Conservation (phyloP, 2,888 invertebrate genomes). For the Athalia cordata region DNA sequence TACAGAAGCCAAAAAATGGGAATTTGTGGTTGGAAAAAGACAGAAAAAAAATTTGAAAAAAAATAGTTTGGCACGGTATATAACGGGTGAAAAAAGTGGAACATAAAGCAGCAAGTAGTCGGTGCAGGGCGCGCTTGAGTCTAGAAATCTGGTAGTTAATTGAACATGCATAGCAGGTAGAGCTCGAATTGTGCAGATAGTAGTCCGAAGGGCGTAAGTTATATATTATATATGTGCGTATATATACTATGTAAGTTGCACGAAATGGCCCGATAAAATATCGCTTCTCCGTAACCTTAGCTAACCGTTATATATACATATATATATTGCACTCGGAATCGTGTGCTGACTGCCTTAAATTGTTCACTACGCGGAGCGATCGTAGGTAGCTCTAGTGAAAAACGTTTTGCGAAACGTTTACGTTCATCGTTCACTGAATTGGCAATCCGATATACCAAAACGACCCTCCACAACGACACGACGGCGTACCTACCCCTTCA, state of each 20-base stretch:
- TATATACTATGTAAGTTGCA: conserved; percentile 14
- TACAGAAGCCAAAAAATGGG: too few species aligned
- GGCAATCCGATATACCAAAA: conserved; percentile 26
- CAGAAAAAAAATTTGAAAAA: too few species aligned
- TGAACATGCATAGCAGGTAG: conserved; percentile 37
- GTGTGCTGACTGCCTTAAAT: neutral
- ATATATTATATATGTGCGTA: neutral
- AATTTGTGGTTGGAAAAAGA: too few species aligned
- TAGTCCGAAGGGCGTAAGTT: neutral
- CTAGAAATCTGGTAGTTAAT: neutral
- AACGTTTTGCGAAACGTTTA: neutral
- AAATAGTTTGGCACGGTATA: too few species aligned
- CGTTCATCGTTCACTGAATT: conserved; percentile 29
- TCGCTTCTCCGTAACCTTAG: neutral
- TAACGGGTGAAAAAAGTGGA: too few species aligned
- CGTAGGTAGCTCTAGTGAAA: neutral
- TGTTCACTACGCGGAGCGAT: conserved; percentile 3
- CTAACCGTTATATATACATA: neutral
- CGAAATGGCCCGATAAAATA: conserved; percentile 33
- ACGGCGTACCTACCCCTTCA: too few species aligned
- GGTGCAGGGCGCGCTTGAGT: neutral
- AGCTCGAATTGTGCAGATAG: conserved; percentile 16
- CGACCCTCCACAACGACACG: neutral
- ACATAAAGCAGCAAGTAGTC: neutral
- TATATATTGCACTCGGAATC: neutral